A percentile compares a stretch with the other conserved stretches of the same genome.
Conservation (phyloP, 2,113 vertebrate genomes). For the Atherinomorus stipes region DNA sequence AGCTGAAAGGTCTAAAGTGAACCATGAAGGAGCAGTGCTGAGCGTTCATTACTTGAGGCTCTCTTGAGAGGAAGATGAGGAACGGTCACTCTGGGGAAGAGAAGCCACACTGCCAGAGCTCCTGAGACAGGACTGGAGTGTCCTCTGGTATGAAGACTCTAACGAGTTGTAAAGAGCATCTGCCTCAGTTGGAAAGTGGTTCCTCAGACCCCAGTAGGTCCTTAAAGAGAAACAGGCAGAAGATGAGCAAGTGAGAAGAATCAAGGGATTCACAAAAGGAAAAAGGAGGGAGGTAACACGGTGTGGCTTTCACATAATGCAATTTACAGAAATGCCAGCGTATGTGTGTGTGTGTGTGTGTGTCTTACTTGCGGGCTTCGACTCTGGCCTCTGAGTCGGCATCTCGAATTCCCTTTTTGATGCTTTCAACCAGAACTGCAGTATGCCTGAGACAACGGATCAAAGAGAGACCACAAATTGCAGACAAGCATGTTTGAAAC, state of each 20-base stretch:
- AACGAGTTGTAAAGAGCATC: constrained; percentile 93
- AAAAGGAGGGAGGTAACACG: constrained; percentile 2
- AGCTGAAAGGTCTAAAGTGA: constrained; percentile 4
- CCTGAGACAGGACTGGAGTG: constrained; percentile 91
- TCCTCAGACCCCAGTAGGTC: constrained; percentile 93
- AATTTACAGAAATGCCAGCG: constrained; percentile 10
- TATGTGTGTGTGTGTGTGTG: background rate
- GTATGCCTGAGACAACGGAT: constrained; percentile 84
- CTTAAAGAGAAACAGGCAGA: constrained; percentile 75
- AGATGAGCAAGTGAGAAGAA: constrained; percentile 39
- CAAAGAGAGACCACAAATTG: background rate
- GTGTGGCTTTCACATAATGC: constrained; percentile 3
- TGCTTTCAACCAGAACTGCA: constrained; percentile 94
- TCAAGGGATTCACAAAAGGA: background rate
- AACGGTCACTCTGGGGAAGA: constrained; percentile 96
- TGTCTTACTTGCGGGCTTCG: constrained; percentile 94
- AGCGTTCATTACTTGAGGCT: constrained; percentile 92
- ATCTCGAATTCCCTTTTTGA: constrained; percentile 97
- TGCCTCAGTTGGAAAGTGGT: constrained; percentile 92
- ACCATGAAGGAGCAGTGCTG: background rate
- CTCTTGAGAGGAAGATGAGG: constrained; percentile 98
- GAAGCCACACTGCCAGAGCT: constrained; percentile 94
- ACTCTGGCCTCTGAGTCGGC: constrained; percentile 96
- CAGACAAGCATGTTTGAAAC: constrained; percentile 8
- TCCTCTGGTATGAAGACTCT: constrained; percentile 93